These are phyloP conservation scores for Dicentrarchus labrax DNA, from an alignment of 2,113 vertebrate genomes.

Conservation along the genomic window DNA sequence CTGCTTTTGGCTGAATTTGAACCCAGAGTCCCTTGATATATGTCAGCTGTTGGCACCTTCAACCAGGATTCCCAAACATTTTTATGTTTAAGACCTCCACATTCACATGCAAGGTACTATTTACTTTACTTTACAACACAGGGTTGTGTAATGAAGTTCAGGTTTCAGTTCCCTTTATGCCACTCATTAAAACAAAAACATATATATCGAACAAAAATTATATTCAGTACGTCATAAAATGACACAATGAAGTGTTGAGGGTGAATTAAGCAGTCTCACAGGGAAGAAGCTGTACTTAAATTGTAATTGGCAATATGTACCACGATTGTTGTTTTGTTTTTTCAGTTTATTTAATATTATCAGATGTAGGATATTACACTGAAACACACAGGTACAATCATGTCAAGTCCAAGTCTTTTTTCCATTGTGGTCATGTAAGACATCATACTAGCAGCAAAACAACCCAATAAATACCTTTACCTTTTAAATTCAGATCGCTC, in stretches of 20 bases:
- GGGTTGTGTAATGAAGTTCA: no score
- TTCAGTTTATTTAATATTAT: background rate
- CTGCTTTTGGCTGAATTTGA: conserved; percentile 13
- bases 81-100: conserved; percentile 25
- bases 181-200: no score
- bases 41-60: conserved; percentile 33
- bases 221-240: no score
- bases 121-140: no score
- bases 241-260: no score
- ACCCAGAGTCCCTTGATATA: background rate
- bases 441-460: background rate
- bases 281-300: no score
- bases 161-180: no score
- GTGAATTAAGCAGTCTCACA: no score
- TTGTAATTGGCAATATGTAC: no score
- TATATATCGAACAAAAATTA: no score
- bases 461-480: background rate
- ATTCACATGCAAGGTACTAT: background rate
- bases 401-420: background rate
- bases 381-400: background rate
- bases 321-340: background rate
- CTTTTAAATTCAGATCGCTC: background rate
- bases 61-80: conserved; percentile 45
- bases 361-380: background rate
- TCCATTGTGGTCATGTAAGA: background rate